These are phyloP conservation scores for Urechis unicinctus DNA, from an alignment of 2,888 invertebrate genomes.

Conservation along the genomic window DNA sequence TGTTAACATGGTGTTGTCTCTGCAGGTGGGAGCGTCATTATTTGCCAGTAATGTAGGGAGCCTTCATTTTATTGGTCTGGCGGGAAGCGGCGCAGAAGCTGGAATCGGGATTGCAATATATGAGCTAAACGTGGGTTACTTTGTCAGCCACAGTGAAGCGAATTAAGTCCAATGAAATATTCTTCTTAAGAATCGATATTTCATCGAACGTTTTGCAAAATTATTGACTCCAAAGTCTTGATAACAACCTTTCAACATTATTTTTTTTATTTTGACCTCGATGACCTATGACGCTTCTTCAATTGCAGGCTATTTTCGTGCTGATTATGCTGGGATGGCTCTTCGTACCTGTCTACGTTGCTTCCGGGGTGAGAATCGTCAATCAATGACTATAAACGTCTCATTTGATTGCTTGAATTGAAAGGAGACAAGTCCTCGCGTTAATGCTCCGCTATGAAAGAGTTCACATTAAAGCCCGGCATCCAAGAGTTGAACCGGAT, in stretches of 20 bases:
- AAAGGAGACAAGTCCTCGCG: too few species aligned
- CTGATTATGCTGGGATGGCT: slow-evolving; percentile 54
- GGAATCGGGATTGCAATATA: slow-evolving; percentile 51
- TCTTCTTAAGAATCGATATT: background rate
- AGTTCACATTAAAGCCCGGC: too few species aligned
- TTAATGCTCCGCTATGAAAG: too few species aligned
- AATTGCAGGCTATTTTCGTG: slow-evolving; percentile 52
- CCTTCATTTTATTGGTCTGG: slow-evolving; percentile 53
- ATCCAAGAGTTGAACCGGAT: too few species aligned
- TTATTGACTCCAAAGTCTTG: too few species aligned
- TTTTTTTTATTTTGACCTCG: background rate
- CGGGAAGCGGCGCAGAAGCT: slow-evolving; percentile 51
- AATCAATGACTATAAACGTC: too few species aligned
- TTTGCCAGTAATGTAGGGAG: slow-evolving; percentile 54
- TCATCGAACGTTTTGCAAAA: background rate
- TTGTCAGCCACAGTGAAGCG: background rate
- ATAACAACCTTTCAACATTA: background rate
- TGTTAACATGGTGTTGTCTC: too few species aligned
- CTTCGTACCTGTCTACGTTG: slow-evolving; percentile 56
- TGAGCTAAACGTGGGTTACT: slow-evolving; percentile 41
- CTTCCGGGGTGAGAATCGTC: slow-evolving; percentile 51
- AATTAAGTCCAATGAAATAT: too few species aligned
- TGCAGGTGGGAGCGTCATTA: slow-evolving; percentile 52
- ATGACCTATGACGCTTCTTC: background rate
- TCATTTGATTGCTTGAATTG: too few species aligned